Base-by-base conservation (phyloP, 2,888 invertebrate genomes). In the Ochropleura plecta region DNA sequence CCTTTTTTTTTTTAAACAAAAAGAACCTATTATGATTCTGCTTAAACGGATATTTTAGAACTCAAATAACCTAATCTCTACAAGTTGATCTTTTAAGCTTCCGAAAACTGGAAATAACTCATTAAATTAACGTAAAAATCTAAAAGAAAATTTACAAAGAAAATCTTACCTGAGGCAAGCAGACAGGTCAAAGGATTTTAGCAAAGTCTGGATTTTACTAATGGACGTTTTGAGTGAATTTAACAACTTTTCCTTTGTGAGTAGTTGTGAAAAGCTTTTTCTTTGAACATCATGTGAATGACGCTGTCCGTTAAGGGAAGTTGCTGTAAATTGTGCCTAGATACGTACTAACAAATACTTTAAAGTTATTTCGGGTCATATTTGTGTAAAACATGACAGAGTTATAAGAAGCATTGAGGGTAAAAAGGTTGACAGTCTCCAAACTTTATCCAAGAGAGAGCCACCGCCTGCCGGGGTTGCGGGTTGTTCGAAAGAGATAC, bases 161-260 rank as follows among this genome's bases (percentile, higher is more conserved):
- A 59, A 59, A 55, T 20, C 16, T 55, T 59, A 55, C 65, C 57
- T 66, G 59, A 62, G 48, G 51, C 12, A 57, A 67, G 40, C 53
- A 63, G 57, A 0, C 48, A 75, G 66, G 62, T 77, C 81, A 85
- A 83, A 85, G 78, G 78, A 63, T 55, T 80, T 59, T 42, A 44
- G 40, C 49, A 5, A 12, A 67, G 48, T 59, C 48, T 53, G 59
- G 62, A 51, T 73, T 70, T 64, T 40, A 48, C 57, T 68, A 76
- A 70, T 63, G 74, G 49, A 40, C 42, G 40, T 65, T 77, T 70
- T 63, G 40, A 70, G 53, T 51, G 57, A 67, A 72, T 75, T 68
- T 68, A 60, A 69, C 18, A 82, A 81, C 75, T 77, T 83, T 81
- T 59, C 72, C 60, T 85, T 83, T 83, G 73, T 55, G 48, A 46